A percentile compares a stretch with the other conserved stretches of the same genome.
These are phyloP conservation scores for Mus caroli DNA, from an alignment of 2,797 vertebrate genomes.

Conservation along the genomic window DNA sequence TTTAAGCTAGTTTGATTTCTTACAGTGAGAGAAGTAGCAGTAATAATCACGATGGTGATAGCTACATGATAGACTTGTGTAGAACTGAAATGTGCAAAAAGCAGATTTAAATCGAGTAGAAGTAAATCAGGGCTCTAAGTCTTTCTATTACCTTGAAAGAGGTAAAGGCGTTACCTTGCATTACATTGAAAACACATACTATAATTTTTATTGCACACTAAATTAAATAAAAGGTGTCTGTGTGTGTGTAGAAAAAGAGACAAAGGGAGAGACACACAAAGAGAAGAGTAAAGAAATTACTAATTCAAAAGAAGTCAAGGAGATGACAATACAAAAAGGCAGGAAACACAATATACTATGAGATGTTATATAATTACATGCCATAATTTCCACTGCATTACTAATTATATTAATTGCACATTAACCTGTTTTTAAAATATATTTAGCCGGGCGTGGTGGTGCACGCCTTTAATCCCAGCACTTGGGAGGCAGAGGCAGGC, in stretches of 20 bases:
- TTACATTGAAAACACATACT: not conserved
- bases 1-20: not conserved
- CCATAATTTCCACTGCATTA: not conserved
- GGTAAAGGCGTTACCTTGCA: not conserved
- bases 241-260: not conserved
- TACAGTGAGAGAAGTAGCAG: not conserved
- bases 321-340: not conserved
- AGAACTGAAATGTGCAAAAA: not conserved
- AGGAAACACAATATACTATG: not conserved
- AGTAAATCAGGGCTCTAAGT: not conserved
- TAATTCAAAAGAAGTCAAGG: not conserved
- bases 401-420: not conserved
- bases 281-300: not conserved
- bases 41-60: not conserved
- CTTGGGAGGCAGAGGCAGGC: no score
- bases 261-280: not conserved
- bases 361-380: not conserved
- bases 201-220: not conserved
- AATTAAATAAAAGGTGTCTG: not conserved
- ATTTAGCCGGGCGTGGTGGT: not conserved
- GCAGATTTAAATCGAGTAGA: not conserved
- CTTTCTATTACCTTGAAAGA: not conserved
- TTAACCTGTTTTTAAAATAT: not conserved
- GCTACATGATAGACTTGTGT: not conserved
- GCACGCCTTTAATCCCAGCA: no score